Evolutionary conservation across 23 tunicate species (phyloP), one percentile per base, ranked within the genome.

Genomic region (Botrylloides violaceus): DNA sequence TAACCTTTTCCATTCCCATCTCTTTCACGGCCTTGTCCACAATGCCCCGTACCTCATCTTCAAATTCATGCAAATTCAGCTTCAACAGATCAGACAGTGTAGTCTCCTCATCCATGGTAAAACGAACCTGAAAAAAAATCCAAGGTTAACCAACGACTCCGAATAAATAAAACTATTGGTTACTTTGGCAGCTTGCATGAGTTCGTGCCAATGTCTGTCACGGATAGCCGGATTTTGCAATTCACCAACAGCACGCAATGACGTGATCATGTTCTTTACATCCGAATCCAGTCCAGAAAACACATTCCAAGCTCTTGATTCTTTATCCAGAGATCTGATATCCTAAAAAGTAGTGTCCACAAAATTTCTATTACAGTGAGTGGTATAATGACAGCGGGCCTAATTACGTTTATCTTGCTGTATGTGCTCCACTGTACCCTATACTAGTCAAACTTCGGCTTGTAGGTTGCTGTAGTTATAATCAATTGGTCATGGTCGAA

Each of bases 181-280:
- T 29, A 88, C 97, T 72, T 81, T 81, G 5, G 98, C 80, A 4
- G 88, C 98, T 72, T 73, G 83, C 94, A 86, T 93, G 25, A 93
- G 86, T 72, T 93, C 94, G 31, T 93, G 88, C 98, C 98, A 93
- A 86, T 93, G 98, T 33, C 98, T 72, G 47, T 93, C 98, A 21
- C 98, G 88, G 56, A 93, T 93, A 33, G 98, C 92, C 61, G 98
- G 84, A 65, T 93, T 93, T 59, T 93, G 98, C 37, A 93, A 66
- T 32, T 93, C 98, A 32, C 84, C 94, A 25, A 93, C 98, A 18
- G 92, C 94, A 18, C 98, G 57, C 75, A 93, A 65, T 50, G 98
- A 85, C 24, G 98, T 93, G 59, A 93, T 93, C 94, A 93, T 86
- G 70, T 93, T 86, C 65, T 93, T 93, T 3, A 93, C 98, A 55